Percentiles rank a stretch among this genome's conserved stretches.
Conservation (phyloP, 2,797 vertebrate genomes). For the Sebastes jordani region DNA sequence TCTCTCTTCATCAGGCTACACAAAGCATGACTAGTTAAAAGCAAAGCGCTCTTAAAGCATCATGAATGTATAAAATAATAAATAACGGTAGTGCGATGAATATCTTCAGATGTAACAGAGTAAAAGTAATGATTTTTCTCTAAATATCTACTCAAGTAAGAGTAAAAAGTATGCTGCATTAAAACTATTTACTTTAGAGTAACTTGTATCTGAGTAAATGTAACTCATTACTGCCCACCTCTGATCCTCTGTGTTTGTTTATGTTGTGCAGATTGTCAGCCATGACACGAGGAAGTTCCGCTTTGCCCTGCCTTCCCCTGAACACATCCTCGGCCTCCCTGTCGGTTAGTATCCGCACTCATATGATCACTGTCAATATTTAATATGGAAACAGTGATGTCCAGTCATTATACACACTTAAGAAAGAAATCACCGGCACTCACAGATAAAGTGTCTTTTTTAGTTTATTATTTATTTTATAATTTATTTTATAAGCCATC, state of each 20-base stretch:
- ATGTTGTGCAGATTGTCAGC: constrained; percentile 85
- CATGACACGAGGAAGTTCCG: constrained; percentile 95
- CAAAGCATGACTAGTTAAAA: too few species aligned
- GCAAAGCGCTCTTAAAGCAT: neutral
- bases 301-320: constrained; percentile 88
- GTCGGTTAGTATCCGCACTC: constrained; percentile 81
- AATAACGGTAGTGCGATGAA: neutral
- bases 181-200: too few species aligned
- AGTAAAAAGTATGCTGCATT: too few species aligned
- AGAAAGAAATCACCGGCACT: too few species aligned
- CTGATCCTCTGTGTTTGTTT: neutral
- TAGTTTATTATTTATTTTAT: too few species aligned
- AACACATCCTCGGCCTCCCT: constrained; percentile 92
- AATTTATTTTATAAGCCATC: too few species aligned
- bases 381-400: neutral
- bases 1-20: neutral
- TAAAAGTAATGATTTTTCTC: too few species aligned
- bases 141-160: too few species aligned
- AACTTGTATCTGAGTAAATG: too few species aligned
- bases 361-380: neutral
- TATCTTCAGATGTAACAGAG: too few species aligned
- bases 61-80: neutral
- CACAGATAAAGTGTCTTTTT: too few species aligned
- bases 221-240: accelerated
- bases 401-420: neutral